Base-by-base conservation (phyloP, 2,888 invertebrate genomes). In the Digitonthophagus gazella region DNA sequence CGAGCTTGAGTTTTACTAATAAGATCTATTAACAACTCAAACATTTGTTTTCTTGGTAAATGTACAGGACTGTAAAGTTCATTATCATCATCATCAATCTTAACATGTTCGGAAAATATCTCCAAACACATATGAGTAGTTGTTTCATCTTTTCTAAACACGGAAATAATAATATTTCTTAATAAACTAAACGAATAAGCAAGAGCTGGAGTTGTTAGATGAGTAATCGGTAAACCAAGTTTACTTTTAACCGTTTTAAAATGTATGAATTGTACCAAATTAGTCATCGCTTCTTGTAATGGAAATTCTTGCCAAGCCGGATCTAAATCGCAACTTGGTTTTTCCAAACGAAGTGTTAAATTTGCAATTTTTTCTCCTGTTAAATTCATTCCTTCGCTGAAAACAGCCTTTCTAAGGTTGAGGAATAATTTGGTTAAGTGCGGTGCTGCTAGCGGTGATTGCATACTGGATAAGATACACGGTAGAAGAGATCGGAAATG, bases 121-220 rank as follows among this genome's bases (percentile, higher is more conserved):
- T 90, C 87, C 15, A 91, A 81, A 0, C 87, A 67, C 18, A 16
- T 57, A 14, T 65, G 58, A 18, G 67, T 63, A 6, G 66, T 55
- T 15, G 61, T 58, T 15, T 70, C 70, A 14, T 64, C 66, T n/a
- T 44, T 68, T 2, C 63, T 58, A 11, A 64, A 58, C 64, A 69
- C 54, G 0, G 84, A 83, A 5, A 85, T 76, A 58, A 89, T 76
- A 74, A 90, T 88, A 67, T 86, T 84, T 76, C 89, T 89, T 2
- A 97, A 81, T 75, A 96, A 86, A 11, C 93, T 91, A 81, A 95
- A 96, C 8, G 89, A 86, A 78, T 93, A 97, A 76, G 92, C 91
- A 83, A 96, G 95, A 0, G 91, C 91, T 1, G 95, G 90, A 0
- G 91, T 91, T 0, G 87, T 86, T 74, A 92, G 86, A 2, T 68